phyloP scores from a whole-genome alignment of 1,140 invertebrate genomes.

The Magallana gigas region DNA sequence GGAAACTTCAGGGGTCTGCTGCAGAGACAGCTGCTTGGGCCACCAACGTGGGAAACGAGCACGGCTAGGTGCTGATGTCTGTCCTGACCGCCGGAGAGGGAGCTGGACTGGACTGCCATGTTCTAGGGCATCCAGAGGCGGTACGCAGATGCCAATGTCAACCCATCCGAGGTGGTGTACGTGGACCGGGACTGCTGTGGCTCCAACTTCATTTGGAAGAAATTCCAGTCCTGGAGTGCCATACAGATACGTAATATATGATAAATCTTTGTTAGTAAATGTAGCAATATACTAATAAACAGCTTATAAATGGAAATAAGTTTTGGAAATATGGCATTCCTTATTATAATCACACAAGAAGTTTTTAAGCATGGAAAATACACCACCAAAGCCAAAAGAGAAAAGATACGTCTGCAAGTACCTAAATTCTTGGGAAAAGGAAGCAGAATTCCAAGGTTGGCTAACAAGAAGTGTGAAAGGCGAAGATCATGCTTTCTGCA shows the following conservation, averaged over 20 bases:
- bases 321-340: too few species aligned
- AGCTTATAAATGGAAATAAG: too few species aligned
- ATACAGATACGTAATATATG: neutral
- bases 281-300: too few species aligned
- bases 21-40: slow-evolving; percentile 37
- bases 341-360: too few species aligned
- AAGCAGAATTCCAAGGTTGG: too few species aligned
- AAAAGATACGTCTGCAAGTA: too few species aligned
- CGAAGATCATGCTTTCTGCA: too few species aligned
- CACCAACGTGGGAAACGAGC: slow-evolving; percentile 41
- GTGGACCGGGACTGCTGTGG: slow-evolving; percentile 11
- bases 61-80: slow-evolving; percentile 61
- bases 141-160: neutral
- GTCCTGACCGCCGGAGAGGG: slow-evolving; percentile 57
- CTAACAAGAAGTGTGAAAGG: too few species aligned
- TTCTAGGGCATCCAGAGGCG: neutral
- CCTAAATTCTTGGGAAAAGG: too few species aligned
- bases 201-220: neutral
- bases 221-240: neutral
- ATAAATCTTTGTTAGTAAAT: too few species aligned
- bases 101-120: slow-evolving; percentile 43
- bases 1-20: neutral
- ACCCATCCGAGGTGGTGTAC: neutral
- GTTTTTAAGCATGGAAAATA: too few species aligned
- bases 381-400: too few species aligned